phyloP scores from a whole-genome alignment of 2,113 vertebrate species.

The Atherinomorus stipes region DNA sequence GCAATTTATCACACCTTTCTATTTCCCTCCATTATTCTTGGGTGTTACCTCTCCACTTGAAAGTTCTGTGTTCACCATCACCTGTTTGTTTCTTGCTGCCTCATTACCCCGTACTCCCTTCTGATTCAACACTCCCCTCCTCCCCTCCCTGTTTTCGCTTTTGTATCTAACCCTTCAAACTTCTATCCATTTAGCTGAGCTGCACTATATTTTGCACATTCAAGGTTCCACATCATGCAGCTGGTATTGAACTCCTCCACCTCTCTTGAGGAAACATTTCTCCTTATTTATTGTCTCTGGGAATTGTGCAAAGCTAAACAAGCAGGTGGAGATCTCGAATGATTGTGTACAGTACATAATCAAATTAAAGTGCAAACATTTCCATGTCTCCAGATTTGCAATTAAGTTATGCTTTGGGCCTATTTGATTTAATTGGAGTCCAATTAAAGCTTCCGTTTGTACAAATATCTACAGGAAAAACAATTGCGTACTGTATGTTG shows the following conservation, averaged over 20 bases:
- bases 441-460: conserved; percentile 39
- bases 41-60: conserved; percentile 1
- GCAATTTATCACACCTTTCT: conserved; percentile 16
- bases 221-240: conserved; percentile 40
- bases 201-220: conserved; percentile 47
- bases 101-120: conserved; percentile 3
- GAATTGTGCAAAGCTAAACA: conserved; percentile 35
- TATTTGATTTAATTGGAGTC: conserved; percentile 39
- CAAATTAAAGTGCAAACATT: conserved; percentile 26
- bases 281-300: conserved; percentile 41
- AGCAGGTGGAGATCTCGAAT: conserved; percentile 26
- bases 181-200: conserved; percentile 26
- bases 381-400: conserved; percentile 24
- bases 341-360: conserved; percentile 10
- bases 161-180: conserved; percentile 13
- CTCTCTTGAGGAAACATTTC: conserved; percentile 29
- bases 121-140: not conserved
- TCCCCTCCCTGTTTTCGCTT: not conserved
- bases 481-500: not conserved
- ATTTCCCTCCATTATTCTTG: conserved; percentile 5
- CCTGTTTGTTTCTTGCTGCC: conserved; percentile 16
- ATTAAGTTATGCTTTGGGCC: conserved; percentile 22
- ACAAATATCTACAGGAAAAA: not conserved
- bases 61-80: conserved; percentile 1
- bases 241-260: conserved; percentile 1